Evolutionary conservation across 2,888 invertebrate species (phyloP), one percentile per base, ranked within the genome.

Genomic region (Amitus sp.): DNA sequence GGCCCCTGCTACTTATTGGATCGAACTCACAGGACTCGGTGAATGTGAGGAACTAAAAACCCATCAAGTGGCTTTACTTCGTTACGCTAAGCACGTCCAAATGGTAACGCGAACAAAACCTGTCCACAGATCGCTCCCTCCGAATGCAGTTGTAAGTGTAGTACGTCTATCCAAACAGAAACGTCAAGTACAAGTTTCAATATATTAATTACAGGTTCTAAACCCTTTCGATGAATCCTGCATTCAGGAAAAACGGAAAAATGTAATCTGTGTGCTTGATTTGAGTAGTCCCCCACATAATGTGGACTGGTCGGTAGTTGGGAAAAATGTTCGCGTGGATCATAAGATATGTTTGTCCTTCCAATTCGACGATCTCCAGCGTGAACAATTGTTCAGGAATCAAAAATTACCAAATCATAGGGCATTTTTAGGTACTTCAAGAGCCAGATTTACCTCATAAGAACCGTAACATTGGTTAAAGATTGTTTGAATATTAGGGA

Each of bases 1-100:
- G 63, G 68, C 70, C 0, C 67, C 77, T 2, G 82, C 51, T 1
- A 23, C 48, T 3, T 74, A 72, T 13, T 74, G 74, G 74, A 68
- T 74, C 15, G 61, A 62, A 20, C 30, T 70, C 7, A 58, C 57
- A 2, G 74, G 69, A 39, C 48, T 71, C 1, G 73, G 70, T 0
- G 73, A 70, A 50, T 76, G 76, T 42, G 17, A 0, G 1, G 1
- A 1, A 0, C 39, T 1, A 0, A 0, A 30, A 0, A 47, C 70
- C 18, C 30, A 67, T 3, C 76, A 76, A 50, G 15, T 71, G 1
- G 76, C 64, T 6, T 55, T 69, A n/a, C 51, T 76, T 9, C 19
- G 27, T 6, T 75, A 75, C 13, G n/a, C 37, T 4, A 9, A 6
- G 15, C 5, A 12, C n/a, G n/a, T n/a, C n/a, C 2, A 37, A 15